A percentile compares a stretch with the other conserved stretches of the same genome.
phyloP scores from a whole-genome alignment of 2,888 invertebrate genomes.

The Harpalus rubripes region DNA sequence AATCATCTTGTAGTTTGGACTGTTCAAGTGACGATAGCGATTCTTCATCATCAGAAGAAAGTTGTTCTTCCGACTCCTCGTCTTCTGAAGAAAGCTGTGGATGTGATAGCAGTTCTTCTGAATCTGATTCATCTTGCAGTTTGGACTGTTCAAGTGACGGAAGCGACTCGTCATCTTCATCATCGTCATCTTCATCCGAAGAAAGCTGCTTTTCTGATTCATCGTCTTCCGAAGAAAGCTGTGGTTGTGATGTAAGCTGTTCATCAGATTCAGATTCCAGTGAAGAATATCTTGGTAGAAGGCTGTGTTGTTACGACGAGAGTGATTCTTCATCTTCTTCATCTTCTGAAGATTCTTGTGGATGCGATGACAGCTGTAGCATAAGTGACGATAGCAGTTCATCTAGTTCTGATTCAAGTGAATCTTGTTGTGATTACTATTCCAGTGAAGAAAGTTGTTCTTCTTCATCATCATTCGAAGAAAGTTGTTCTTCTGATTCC shows the following conservation, averaged over 20 bases:
- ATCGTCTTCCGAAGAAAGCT: neutral
- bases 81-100: neutral
- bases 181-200: neutral
- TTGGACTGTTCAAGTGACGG: neutral
- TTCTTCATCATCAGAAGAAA: neutral
- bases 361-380: no score
- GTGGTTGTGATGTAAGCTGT: neutral
- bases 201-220: neutral
- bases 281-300: neutral
- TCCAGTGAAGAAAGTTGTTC: neutral
- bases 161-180: neutral
- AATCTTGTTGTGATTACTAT: neutral
- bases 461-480: neutral
- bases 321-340: neutral
- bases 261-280: neutral
- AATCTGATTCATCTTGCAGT: neutral
- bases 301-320: neutral
- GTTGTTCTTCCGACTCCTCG: neutral
- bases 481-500: neutral
- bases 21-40: neutral
- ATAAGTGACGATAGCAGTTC: neutral
- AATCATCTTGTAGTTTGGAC: neutral
- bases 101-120: neutral
- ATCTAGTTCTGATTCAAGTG: neutral
- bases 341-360: neutral